Conservation (phyloP, 2,797 vertebrate genomes). For the Lepilemur septentrionalis region DNA sequence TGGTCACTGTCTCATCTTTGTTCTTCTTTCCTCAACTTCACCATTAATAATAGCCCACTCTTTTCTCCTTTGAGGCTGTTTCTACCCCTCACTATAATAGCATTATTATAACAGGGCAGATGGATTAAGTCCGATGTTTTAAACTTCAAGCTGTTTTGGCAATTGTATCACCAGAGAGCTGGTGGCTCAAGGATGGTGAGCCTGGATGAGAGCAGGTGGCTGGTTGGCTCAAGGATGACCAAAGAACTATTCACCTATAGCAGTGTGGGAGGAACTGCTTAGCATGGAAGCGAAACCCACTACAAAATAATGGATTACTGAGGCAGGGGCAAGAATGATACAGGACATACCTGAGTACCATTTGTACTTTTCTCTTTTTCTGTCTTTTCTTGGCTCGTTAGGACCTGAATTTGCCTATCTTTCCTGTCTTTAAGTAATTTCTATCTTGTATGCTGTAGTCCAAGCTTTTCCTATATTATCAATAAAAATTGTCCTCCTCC, state of each 20-base stretch:
- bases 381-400: not conserved
- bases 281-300: not conserved
- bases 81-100: not conserved
- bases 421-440: not conserved
- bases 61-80: not conserved
- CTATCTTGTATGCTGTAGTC: not conserved
- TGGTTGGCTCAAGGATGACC: not conserved
- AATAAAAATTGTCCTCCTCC: not conserved
- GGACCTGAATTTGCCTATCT: not conserved
- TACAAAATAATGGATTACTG: not conserved
- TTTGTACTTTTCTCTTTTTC: not conserved
- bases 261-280: not conserved
- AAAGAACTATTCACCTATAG: not conserved
- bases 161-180: not conserved
- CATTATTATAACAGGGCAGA: slow-evolving; percentile 7
- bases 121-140: slow-evolving; percentile 39
- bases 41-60: not conserved
- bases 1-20: slow-evolving; percentile 2
- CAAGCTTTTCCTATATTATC: not conserved
- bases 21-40: slow-evolving; percentile 22
- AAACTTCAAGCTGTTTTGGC: slow-evolving; percentile 19
- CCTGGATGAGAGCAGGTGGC: not conserved
- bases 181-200: not conserved
- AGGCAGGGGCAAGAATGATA: not conserved
- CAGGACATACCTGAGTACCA: not conserved